phyloP scores from a whole-genome alignment of 2,797 vertebrate genomes.

The Smutsia temminckii region DNA sequence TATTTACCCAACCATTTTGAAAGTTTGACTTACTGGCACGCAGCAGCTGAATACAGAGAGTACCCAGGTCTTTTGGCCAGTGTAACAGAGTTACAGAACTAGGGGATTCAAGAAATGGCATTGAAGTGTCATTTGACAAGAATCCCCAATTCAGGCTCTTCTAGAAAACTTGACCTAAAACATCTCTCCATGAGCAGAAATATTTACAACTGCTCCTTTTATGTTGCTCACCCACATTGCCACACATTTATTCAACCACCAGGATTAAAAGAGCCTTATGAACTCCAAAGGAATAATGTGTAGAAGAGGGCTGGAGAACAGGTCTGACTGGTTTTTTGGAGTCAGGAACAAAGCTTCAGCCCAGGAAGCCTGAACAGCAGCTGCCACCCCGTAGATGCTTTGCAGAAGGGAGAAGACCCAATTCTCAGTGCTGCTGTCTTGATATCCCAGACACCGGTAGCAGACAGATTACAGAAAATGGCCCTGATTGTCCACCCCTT shows the following conservation, averaged over 20 bases:
- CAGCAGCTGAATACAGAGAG: background rate
- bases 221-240: background rate
- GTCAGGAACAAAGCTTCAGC: background rate
- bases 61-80: background rate
- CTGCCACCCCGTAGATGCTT: background rate
- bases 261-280: constrained; percentile 15
- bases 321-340: background rate
- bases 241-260: background rate
- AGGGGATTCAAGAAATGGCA: background rate
- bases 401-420: background rate
- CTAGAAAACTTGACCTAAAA: constrained; percentile 42
- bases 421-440: background rate
- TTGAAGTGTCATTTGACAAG: background rate
- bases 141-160: background rate
- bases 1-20: background rate
- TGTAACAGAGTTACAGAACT: background rate
- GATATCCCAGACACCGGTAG: background rate
- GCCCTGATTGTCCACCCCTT: background rate
- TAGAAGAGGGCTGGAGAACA: background rate
- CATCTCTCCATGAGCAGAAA: background rate
- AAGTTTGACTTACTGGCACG: background rate
- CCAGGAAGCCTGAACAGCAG: background rate
- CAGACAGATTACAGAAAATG: background rate
- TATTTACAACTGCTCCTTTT: background rate
- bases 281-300: background rate